A percentile compares a stretch with the other conserved stretches of the same genome.
phyloP scores from a whole-genome alignment of 2,113 vertebrate genomes.

The Sebastes schlegelii region DNA sequence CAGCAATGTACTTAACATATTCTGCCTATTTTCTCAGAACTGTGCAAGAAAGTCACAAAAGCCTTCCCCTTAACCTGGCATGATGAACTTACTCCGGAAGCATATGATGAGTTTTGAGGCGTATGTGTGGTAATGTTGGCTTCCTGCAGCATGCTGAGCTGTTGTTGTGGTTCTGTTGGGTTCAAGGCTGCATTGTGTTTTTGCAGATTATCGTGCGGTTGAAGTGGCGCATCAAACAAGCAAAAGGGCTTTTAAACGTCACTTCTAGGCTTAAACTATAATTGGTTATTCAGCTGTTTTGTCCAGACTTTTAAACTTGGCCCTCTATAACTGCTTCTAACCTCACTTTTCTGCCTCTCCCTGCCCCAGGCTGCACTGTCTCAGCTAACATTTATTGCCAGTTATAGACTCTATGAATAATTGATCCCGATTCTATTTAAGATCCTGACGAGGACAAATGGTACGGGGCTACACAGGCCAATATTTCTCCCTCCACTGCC shows the following conservation, averaged over 20 bases:
- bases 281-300: constrained; percentile 64
- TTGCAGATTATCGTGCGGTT: constrained; percentile 15
- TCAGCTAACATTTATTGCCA: constrained; percentile 79
- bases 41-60: background rate
- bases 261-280: constrained; percentile 30
- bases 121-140: background rate
- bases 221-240: constrained; percentile 50
- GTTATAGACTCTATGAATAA: constrained; percentile 81
- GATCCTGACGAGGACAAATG: constrained; percentile 81
- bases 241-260: constrained; percentile 57
- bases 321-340: constrained; percentile 47
- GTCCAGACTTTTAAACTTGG: constrained; percentile 53
- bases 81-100: background rate
- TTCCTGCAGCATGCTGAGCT: background rate
- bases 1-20: background rate
- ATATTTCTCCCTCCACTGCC: constrained; percentile 77
- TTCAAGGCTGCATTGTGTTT: constrained; percentile 34
- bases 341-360: constrained; percentile 45
- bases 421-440: constrained; percentile 82
- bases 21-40: background rate
- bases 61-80: background rate
- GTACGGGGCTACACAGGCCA: constrained; percentile 67
- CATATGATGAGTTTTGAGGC: constrained; percentile 3
- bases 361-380: constrained; percentile 52
- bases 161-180: constrained; percentile 1